Conservation (phyloP, 30 jellyfish, hydroid and myxozoan genomes). For the Turritopsis dohrnii region DNA sequence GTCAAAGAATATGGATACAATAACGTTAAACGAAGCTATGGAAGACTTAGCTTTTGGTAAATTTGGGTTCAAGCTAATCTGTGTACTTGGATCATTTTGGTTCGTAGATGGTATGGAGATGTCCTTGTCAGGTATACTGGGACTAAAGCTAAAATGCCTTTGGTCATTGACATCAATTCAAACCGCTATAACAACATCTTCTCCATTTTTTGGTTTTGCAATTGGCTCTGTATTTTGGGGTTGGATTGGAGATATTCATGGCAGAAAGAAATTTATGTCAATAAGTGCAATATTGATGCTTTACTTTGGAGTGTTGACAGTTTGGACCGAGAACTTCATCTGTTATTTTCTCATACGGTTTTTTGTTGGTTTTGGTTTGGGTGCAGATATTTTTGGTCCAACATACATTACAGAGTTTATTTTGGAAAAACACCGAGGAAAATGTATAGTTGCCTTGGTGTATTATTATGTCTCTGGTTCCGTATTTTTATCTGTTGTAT, state of each 20-base stretch:
- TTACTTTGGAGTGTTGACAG: background rate
- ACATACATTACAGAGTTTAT: background rate
- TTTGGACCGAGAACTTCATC: background rate
- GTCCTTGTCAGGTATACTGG: background rate
- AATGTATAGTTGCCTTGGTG: background rate
- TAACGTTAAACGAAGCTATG: background rate
- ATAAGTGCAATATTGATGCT: background rate
- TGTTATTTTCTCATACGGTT: background rate
- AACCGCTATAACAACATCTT: background rate
- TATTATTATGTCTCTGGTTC: background rate
- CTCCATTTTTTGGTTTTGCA: background rate
- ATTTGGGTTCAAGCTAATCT: background rate
- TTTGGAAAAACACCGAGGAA: background rate
- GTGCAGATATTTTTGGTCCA: background rate
- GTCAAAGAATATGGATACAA: too few relatives aligned
- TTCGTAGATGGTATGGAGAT: background rate
- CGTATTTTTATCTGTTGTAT: background rate
- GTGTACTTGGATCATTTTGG: background rate
- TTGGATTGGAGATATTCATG: background rate
- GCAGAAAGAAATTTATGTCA: background rate
- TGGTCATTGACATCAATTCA: background rate
- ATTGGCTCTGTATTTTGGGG: constrained; percentile 12
- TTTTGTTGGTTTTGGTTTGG: constrained; percentile 10
- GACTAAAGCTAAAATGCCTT: background rate
- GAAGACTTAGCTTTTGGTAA: background rate